Evolutionary conservation across 2,888 invertebrate species (phyloP), one percentile per base, ranked within the genome.

Genomic region (Monochamus alternatus): DNA sequence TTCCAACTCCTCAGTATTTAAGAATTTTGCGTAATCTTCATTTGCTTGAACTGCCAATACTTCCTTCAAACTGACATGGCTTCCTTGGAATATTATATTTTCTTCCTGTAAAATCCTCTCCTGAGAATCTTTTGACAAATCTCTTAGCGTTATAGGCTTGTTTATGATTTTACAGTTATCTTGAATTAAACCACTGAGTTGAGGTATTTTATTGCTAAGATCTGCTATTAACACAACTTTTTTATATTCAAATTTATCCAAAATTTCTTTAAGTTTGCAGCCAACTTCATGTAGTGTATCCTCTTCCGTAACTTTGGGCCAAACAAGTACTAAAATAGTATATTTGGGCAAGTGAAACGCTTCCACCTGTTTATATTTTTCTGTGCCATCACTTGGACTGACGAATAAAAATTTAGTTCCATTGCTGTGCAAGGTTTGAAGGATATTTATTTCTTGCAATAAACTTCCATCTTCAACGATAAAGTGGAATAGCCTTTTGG

Each of bases 81-180:
- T 47, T 1, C 73, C 73, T 66, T 66, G 66, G 60, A 66, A 73
- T n/a, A 60, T 10, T 5, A 66, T 22, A 10, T 9, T 22, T 8
- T 10, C 38, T 5, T 59, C 7, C 3, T 51, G 31, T 30, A 64
- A 31, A 31, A 65, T 60, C 51, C 3, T n/a, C 2, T 60, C 44
- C 47, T 32, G 51, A 12, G 66, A 59, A 31, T 51, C 43, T 10
- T 44, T n/a, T 12, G 44, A 31, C 12, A 73, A n/a, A n/a, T 73
- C 73, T 7, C 43, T 14, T 9, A 73, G 51, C 10, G 10, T 3
- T 3, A 73, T 47, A 5, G 47, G 10, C 8, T 47, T 32, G 12
- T 5, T 43, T 30, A 47, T 22, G 1, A 32, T 10, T 10, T 52
- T 47, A 43, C 31, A 65, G n/a, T 4, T 7, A n/a, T 38, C 14